These are phyloP conservation scores for Actinemys pallida DNA, from an alignment of 2,113 vertebrate species.

Conservation along the genomic window DNA sequence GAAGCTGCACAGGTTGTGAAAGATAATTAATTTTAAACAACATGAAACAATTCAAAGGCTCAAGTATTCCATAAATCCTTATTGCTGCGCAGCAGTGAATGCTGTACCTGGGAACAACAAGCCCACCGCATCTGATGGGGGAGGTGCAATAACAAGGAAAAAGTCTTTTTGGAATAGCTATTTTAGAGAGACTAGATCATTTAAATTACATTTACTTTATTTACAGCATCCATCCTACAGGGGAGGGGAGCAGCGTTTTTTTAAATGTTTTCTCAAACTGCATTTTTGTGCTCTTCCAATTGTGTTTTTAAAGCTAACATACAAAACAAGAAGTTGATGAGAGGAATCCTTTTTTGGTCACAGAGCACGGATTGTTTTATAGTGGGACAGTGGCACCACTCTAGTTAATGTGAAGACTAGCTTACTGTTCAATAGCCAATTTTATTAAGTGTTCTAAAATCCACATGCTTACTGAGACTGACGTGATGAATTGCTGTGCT, in stretches of 20 bases:
- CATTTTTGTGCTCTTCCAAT: not conserved
- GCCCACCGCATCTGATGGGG: not conserved
- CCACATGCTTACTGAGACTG: too few species aligned
- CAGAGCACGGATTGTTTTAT: too few species aligned
- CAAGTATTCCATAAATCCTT: not conserved
- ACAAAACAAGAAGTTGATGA: not conserved
- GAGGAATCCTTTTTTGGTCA: too few species aligned
- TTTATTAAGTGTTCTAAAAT: too few species aligned
- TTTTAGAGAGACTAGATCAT: not conserved
- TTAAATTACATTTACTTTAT: not conserved
- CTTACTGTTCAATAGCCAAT: too few species aligned
- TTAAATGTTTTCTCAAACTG: not conserved
- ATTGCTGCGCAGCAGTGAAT: not conserved
- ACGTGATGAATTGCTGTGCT: too few species aligned
- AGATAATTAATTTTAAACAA: not conserved
- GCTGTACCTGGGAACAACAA: not conserved
- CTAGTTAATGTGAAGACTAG: too few species aligned
- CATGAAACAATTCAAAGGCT: not conserved
- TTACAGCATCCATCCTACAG: not conserved
- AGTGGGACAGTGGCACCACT: too few species aligned
- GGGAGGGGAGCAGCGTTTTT: not conserved
- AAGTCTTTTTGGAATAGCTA: not conserved
- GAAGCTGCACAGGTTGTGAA: not conserved
- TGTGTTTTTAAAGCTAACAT: not conserved
- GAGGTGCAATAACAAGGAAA: not conserved